Base-by-base conservation (phyloP, 1,140 invertebrate species). In the Bombus huntii region DNA sequence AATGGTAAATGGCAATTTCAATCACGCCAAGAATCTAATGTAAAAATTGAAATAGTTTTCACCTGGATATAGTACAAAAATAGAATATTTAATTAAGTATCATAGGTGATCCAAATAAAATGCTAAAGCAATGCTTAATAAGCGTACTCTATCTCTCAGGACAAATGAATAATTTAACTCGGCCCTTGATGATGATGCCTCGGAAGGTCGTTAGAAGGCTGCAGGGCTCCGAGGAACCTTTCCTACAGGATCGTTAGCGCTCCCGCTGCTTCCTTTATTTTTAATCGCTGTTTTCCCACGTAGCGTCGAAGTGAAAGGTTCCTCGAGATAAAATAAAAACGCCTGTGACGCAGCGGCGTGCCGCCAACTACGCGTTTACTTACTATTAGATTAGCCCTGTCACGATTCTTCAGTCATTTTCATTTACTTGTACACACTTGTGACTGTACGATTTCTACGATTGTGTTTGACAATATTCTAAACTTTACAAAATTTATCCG, bases 251-350 rank as follows among this genome's bases (percentile, higher is more conserved):
- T 78, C 82, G 74, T 77, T 83, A 83, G 65, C 44, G 81, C 34
- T 34, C 62, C n/a, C 81, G 81, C 74, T 28, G 82, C 44, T 59
- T 83, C 65, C 53, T 83, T 83, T 83, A 83, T 83, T 83, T 78
- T 83, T 83, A 78, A 83, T 83, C 82, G 62, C 82, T n/a, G 82
- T 83, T 83, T 77, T 83, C 82, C 82, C 82, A 83, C 74, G 82
- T 71, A 70, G 34, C 74, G 65, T 78, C 34, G 31, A 77, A 83
- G 82, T 83, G 82, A 83, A 83, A 83, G 74, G 82, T 78, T 83
- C 57, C 82, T 70, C 34, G 37, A 8, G 37, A 83, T 77, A 77
- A 77, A 83, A 83, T 70, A 39, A 68, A 75, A 39, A n/a, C 31
- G 9, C 31, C 22, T 8, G 34, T 78, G 62, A 83, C 81, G 81